A percentile compares a stretch with the other conserved stretches of the same genome.
These are phyloP conservation scores for Gallirallus australis DNA, from an alignment of 2,797 vertebrate species.

Conservation along the genomic window DNA sequence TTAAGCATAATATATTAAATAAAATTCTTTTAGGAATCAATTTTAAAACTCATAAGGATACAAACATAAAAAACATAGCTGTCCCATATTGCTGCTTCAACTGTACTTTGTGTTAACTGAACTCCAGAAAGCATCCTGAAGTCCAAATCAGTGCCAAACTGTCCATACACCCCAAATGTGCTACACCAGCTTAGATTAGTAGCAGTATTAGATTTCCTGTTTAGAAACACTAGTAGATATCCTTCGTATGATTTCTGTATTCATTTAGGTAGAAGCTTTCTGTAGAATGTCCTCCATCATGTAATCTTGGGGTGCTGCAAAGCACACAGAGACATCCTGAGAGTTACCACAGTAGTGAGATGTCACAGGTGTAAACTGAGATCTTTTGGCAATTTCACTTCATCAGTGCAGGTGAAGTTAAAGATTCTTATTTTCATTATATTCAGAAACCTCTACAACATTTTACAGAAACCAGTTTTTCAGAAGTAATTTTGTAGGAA, in stretches of 20 bases:
- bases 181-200: neutral
- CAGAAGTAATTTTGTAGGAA: neutral
- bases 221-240: neutral
- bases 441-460: neutral
- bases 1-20: slow-evolving; percentile 22
- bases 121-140: neutral
- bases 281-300: fast-evolving
- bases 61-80: neutral
- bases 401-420: neutral
- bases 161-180: neutral
- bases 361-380: neutral
- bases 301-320: neutral
- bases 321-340: neutral
- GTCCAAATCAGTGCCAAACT: neutral
- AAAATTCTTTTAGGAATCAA: neutral
- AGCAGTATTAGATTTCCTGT: too few relatives aligned
- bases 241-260: neutral
- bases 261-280: neutral
- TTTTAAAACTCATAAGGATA: neutral
- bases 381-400: neutral
- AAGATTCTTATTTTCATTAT: neutral
- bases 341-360: neutral
- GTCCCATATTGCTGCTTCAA: neutral
- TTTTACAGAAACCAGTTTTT: neutral
- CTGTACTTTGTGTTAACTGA: neutral